These are phyloP conservation scores for Chaetodon trifascialis DNA, from an alignment of 2,113 vertebrate genomes.

Conservation along the genomic window DNA sequence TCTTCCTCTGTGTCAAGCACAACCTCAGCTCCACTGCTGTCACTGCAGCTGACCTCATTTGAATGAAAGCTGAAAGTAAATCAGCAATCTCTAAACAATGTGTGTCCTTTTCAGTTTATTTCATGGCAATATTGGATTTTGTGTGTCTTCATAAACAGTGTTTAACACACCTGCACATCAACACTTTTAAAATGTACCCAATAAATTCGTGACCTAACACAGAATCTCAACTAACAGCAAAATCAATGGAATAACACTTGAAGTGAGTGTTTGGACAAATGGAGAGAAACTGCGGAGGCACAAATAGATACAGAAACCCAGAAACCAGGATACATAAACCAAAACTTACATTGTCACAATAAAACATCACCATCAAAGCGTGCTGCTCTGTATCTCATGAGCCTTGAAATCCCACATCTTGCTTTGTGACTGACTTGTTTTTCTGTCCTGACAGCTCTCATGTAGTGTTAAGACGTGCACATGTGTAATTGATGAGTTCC, in stretches of 20 bases:
- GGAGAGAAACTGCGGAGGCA: background rate
- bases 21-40: background rate
- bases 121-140: background rate
- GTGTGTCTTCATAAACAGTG: background rate
- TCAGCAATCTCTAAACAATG: background rate
- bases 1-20: no score
- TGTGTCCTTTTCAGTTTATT: background rate
- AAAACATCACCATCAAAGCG: background rate
- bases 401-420: background rate
- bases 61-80: slow-evolving; percentile 14
- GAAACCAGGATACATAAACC: background rate
- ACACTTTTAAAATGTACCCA: background rate
- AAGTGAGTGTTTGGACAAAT: background rate
- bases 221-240: background rate
- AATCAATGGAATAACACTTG: background rate
- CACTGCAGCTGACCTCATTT: background rate
- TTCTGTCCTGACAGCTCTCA: background rate
- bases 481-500: slow-evolving; percentile 16
- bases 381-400: background rate
- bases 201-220: background rate
- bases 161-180: background rate
- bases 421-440: background rate
- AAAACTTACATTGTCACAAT: background rate
- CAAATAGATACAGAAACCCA: background rate
- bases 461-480: background rate